These are phyloP conservation scores for Apocrypta bakeri DNA, from an alignment of 1,140 invertebrate species.

Conservation along the genomic window DNA sequence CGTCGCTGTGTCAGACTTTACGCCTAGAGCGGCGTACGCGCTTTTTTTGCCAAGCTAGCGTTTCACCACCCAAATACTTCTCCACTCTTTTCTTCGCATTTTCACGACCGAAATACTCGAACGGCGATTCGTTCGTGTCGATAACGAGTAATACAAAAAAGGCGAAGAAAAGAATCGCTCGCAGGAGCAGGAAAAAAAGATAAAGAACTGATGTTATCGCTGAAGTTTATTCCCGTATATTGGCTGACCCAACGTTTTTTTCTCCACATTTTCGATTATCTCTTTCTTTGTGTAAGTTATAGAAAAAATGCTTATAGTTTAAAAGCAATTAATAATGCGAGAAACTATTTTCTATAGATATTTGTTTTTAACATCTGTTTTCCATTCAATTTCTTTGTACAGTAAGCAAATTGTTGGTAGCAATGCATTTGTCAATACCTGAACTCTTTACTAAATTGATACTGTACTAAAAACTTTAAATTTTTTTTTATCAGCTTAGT, in stretches of 20 bases:
- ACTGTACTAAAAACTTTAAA: too few relatives aligned
- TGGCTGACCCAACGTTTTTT: slow-evolving; percentile 48
- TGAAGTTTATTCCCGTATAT: slow-evolving; percentile 44
- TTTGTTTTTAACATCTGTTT: too few relatives aligned
- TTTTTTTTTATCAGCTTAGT: too few relatives aligned
- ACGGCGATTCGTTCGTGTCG: slow-evolving; percentile 33
- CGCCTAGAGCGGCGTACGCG: background rate
- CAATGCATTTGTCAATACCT: too few relatives aligned
- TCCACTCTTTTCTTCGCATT: slow-evolving; percentile 5
- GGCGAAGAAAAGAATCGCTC: background rate
- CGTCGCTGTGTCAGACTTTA: background rate
- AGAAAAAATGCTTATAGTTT: background rate
- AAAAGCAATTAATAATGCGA: too few relatives aligned
- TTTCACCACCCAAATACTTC: slow-evolving; percentile 18
- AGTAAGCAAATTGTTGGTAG: too few relatives aligned
- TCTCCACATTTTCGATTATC: background rate
- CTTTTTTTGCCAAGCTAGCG: slow-evolving; percentile 34
- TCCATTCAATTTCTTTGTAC: too few relatives aligned
- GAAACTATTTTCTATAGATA: too few relatives aligned
- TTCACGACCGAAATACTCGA: slow-evolving; percentile 11
- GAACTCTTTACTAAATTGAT: too few relatives aligned
- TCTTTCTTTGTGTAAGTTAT: background rate
- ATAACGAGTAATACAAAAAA: slow-evolving; percentile 46
- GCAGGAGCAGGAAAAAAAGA: slow-evolving; percentile 25
- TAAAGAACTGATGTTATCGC: slow-evolving; percentile 39